Conservation (phyloP, 2,888 invertebrate species). For the Operophtera brumata region DNA sequence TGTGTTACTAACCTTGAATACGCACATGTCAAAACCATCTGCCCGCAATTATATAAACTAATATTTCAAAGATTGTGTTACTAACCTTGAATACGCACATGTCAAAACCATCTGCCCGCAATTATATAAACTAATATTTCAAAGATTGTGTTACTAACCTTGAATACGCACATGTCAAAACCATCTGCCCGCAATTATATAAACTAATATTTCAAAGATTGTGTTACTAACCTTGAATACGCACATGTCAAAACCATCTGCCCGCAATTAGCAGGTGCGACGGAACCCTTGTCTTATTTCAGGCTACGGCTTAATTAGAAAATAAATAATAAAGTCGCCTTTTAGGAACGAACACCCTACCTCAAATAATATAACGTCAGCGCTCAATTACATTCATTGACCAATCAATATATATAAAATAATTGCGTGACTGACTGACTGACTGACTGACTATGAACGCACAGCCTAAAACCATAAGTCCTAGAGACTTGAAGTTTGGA, state of each 20-base stretch:
- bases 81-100: slow-evolving; percentile 8
- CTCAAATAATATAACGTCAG: slow-evolving; percentile 1
- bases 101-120: slow-evolving; percentile 18
- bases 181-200: slow-evolving; percentile 23
- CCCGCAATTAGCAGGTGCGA: slow-evolving; percentile 22
- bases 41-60: slow-evolving; percentile 13
- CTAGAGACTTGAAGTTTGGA: too few relatives aligned
- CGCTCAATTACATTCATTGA: neutral
- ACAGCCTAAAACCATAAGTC: too few relatives aligned
- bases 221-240: neutral
- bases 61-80: too few relatives aligned
- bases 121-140: slow-evolving; percentile 3
- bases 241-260: slow-evolving; percentile 18
- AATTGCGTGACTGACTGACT: too few relatives aligned
- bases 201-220: too few relatives aligned
- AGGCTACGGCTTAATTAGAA: slow-evolving; percentile 14
- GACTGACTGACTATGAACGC: too few relatives aligned
- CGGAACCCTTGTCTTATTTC: slow-evolving; percentile 6
- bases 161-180: slow-evolving; percentile 7
- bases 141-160: neutral
- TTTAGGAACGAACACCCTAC: neutral
- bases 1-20: neutral
- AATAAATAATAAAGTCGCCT: slow-evolving; percentile 10
- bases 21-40: slow-evolving; percentile 17
- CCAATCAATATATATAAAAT: too few relatives aligned